Evolutionary conservation across 1,140 invertebrate genomes (phyloP).

Genomic region (Condylostylus longicornis): DNA sequence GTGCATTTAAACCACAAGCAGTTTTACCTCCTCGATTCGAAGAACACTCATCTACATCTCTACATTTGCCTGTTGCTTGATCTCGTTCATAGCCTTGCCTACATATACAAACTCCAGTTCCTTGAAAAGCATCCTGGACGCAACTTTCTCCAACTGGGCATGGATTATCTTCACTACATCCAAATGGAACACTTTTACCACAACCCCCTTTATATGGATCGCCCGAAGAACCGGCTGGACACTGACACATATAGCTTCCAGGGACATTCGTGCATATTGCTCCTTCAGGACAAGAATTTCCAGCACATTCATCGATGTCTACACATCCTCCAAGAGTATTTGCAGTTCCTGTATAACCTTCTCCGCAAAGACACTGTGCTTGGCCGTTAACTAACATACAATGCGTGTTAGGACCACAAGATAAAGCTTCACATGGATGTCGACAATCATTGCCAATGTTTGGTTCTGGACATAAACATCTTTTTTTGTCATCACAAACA

Average conservation of each 20-base stretch:
- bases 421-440: slow-evolving; percentile 77
- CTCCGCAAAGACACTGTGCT: slow-evolving; percentile 67
- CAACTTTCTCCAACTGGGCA: slow-evolving; percentile 73
- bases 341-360: slow-evolving; percentile 56
- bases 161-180: slow-evolving; percentile 55
- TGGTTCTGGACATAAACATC: slow-evolving; percentile 76
- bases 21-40: slow-evolving; percentile 51
- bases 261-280: slow-evolving; percentile 79
- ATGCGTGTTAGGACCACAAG: slow-evolving; percentile 74
- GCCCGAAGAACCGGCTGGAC: slow-evolving; percentile 55
- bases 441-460: slow-evolving; percentile 82
- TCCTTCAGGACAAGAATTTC: slow-evolving; percentile 58
- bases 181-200: slow-evolving; percentile 40
- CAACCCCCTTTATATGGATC: slow-evolving; percentile 62
- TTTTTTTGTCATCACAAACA: slow-evolving; percentile 58
- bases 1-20: slow-evolving; percentile 69
- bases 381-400: slow-evolving; percentile 72
- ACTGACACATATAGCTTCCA: slow-evolving; percentile 74
- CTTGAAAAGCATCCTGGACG: slow-evolving; percentile 53
- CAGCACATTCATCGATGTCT: slow-evolving; percentile 72
- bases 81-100: slow-evolving; percentile 66
- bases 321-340: slow-evolving; percentile 56
- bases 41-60: slow-evolving; percentile 79
- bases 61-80: slow-evolving; percentile 51
- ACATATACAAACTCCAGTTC: slow-evolving; percentile 72